Base-by-base conservation (phyloP, 2,113 vertebrate genomes). In the Hylia prasina region DNA sequence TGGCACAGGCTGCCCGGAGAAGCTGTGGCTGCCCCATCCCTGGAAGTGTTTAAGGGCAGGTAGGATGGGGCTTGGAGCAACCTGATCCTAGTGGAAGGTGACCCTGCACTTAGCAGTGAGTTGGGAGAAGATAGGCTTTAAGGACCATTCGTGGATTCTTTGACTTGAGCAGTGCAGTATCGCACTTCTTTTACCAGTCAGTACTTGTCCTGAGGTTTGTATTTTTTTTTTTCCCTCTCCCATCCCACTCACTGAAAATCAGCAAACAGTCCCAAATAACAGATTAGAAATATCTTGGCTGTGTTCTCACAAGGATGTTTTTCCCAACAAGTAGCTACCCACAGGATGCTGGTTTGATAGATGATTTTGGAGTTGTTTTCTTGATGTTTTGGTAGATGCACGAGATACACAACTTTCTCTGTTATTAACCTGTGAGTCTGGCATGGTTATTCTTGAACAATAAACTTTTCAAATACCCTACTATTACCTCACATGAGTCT, bases 341-440 rank as follows among this genome's bases (percentile, higher is more conserved):
- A 7, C 37, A 0, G 0, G 1, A 25, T 47, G 21, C 15, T 17
- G 2, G 22, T 50, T 78, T 5, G 2, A 25, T 31, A 39, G 45
- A 21, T 30, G 25, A 6, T 30, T 88, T 90, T 61, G 54, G 35
- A 35, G 31, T 72, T 90, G 71, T 72, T 92, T 84, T 68, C 23
- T 86, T 8, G 0, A 21, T 37, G 54, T 71, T 77, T 27, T 53
- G 1, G 3, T 25, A 50, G 64, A 40, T 3, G 3, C 27, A 15
- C 68, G 39, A 77, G 47, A 54, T 42, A 42, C 3, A 42, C 1
- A 14, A 19, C 56, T 64, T 72, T 50, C 47, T 63, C 77, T 82
- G 10, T 73, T 80, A 83, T 81, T 58, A 93, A 90, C 50, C 39
- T 6, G 1, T 2, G 0, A 33, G 37, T 45, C 78, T 65, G 37